These are phyloP conservation scores for Mormyrus hasselquistii DNA, from an alignment of 2,797 vertebrate genomes.

Conservation along the genomic window DNA sequence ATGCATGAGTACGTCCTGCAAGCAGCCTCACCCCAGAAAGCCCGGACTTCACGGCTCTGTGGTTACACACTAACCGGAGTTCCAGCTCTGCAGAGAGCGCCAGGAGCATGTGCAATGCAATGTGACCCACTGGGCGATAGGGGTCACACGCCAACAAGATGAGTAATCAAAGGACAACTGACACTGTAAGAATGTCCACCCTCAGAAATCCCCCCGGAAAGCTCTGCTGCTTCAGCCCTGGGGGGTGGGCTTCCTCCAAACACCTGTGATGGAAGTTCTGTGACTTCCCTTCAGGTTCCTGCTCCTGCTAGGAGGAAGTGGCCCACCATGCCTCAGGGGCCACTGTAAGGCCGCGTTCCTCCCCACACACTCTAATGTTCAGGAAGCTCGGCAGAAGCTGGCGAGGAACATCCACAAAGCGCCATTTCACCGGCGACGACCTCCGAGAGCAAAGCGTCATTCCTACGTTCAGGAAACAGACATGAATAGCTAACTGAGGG, in stretches of 20 bases:
- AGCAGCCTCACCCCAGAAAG: background rate
- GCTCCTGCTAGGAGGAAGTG: background rate
- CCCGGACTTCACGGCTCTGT: background rate
- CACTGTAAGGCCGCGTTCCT: background rate
- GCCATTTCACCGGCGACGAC: background rate
- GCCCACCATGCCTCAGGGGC: background rate
- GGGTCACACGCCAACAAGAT: background rate
- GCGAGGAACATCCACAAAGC: background rate
- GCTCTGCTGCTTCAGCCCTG: background rate
- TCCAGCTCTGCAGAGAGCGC: background rate
- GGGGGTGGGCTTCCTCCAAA: background rate
- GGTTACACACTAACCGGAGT: background rate
- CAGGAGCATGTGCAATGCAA: background rate
- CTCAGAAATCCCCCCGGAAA: background rate
- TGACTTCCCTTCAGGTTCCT: background rate
- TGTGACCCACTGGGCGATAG: background rate
- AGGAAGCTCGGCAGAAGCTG: background rate
- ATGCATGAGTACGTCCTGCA: background rate
- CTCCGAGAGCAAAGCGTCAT: background rate
- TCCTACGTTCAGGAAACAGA: constrained; percentile 3
- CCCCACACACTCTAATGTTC: background rate
- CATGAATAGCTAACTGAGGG: background rate
- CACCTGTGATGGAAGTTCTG: background rate
- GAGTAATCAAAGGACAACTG: background rate
- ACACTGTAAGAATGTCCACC: background rate